Base-by-base conservation (phyloP, 2,888 invertebrate genomes). In the Syritta pipiens region DNA sequence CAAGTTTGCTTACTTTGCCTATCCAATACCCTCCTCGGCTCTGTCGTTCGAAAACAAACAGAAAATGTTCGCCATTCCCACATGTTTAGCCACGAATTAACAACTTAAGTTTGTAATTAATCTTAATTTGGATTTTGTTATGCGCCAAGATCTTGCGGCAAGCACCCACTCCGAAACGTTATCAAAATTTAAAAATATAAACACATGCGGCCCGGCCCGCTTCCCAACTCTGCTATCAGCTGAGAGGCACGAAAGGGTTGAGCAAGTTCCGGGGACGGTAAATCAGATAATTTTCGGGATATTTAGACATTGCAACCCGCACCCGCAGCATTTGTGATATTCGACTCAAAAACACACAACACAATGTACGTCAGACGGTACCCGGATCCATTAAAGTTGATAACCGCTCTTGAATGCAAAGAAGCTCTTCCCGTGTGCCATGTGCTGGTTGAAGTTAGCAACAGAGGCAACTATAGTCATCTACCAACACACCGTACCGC, bases 41-140 rank as follows among this genome's bases (percentile, higher is more conserved):
- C 37, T 32, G 6, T 26, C n/a, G 53, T 7, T 32, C n/a, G 57
- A 42, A 51, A n/a, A 32, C 22, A 79, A 72, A 60, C 48, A 67
- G 55, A 48, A 62, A 74, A 74, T 68, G 55, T 79, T 74, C 67
- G 40, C 67, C 67, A 68, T 74, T 62, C 49, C 67, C 48, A 71
- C 71, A 81, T 83, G 82, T 82, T 83, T 82, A 83, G 82, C 83
- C 81, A 82, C 76, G 82, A 83, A 83, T 83, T 83, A 83, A 83
- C 83, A 82, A 82, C 83, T 83, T 83, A 83, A 83, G 83, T 82
- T 83, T 82, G 82, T 82, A 83, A 83, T 83, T 83, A 83, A 83
- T 83, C 82, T 82, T 75, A 81, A 83, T 82, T 82, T 68, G 83
- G 82, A 82, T 83, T 83, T 76, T 67, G 79, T 82, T 72, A 81